Percentiles rank a stretch among this genome's conserved stretches.
Conservation (phyloP, 2,888 invertebrate species). For the Acrobasis repandana region DNA sequence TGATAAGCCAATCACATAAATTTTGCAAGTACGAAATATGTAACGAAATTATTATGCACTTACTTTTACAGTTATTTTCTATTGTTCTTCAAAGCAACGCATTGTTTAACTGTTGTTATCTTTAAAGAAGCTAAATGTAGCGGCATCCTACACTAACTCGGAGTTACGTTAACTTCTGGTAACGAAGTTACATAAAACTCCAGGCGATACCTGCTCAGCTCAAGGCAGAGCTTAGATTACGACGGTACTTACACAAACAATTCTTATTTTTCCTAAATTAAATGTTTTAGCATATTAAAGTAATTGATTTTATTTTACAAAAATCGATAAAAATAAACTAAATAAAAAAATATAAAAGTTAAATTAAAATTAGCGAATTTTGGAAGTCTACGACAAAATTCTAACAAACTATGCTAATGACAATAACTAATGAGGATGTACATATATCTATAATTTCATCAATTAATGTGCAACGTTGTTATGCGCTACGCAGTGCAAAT, state of each 20-base stretch:
- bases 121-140: conserved; percentile 14
- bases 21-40: background rate
- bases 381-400: too few species aligned
- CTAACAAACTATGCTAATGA: too few species aligned
- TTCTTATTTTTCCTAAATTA: too few species aligned
- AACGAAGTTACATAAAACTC: conserved; percentile 5
- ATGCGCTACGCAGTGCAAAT: background rate
- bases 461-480: too few species aligned
- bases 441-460: too few species aligned
- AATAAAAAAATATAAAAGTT: too few species aligned
- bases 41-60: background rate
- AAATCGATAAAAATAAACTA: too few species aligned
- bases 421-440: too few species aligned
- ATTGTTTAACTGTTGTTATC: conserved; percentile 20
- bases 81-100: conserved; percentile 14
- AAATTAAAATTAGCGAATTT: too few species aligned
- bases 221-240: background rate
- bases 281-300: too few species aligned
- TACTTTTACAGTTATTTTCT: conserved; percentile 1
- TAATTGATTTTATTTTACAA: too few species aligned
- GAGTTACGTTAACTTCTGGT: background rate
- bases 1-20: background rate
- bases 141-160: background rate
- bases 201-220: background rate
- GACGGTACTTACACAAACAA: too few species aligned